Evolutionary conservation across 2,888 invertebrate genomes (phyloP), one percentile per base, ranked within the genome.

Genomic region (Diarsia dahlii): DNA sequence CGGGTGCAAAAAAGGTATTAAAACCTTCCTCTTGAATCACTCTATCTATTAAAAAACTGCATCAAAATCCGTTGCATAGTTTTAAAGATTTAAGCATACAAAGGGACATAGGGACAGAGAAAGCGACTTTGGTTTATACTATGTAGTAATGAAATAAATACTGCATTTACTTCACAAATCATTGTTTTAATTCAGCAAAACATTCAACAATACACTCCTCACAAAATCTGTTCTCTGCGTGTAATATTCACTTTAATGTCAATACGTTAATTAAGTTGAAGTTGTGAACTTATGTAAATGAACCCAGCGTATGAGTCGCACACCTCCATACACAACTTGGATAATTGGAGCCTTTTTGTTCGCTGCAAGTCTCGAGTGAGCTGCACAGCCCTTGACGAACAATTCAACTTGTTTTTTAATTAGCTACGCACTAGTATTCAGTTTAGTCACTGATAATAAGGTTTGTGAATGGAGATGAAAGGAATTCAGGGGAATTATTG

Each of bases 261-360:
- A 84, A 87, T 85, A 80, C 76, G 76, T 77, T 87, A 88, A 88
- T 88, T 87, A 88, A 78, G 66, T 74, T 90, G 81, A 85, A 87
- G 87, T 87, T 87, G 84, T 74, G 80, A 89, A 87, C 88, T 87
- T 89, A 88, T 89, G 86, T 89, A 86, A 87, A 84, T 80, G 75
- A 76, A 74, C 72, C 67, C 28, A 66, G 76, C 74, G n/a, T n/a
- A 63, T 63, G 63, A 63, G 15, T 28, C 63, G 74, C 54, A 74
- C 77, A 78, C 67, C 66, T 82, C 70, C 74, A 70, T 84, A 85
- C 82, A 80, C 68, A 82, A 87, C 79, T 89, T 87, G 87, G 83
- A 88, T 93, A 92, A 92, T 93, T 93, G 92, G 89, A 89, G 87
- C 82, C 87, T 90, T 91, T 90, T 91, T 93, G 91, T 92, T 90